Percentiles rank a stretch among this genome's conserved stretches.
Conservation (phyloP, 2,888 invertebrate genomes). For the Acanthosepion esculentum region DNA sequence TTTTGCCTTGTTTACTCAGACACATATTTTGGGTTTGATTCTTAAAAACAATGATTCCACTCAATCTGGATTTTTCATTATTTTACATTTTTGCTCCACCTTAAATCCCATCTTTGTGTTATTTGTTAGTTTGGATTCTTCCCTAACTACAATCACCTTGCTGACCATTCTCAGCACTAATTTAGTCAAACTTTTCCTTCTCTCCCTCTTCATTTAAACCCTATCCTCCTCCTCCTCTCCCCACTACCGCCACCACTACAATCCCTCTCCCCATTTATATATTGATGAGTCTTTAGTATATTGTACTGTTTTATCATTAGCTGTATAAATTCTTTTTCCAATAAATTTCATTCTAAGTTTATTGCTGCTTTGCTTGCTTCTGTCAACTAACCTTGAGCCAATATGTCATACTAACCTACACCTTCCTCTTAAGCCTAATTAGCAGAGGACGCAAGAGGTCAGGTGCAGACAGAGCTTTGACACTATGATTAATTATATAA, state of each 20-base stretch:
- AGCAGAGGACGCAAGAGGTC: background rate
- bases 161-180: background rate
- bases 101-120: background rate
- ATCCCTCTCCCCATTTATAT: background rate
- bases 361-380: slow-evolving; percentile 37
- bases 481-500: background rate
- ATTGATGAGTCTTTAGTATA: slow-evolving; percentile 36
- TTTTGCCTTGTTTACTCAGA: background rate
- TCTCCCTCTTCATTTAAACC: slow-evolving; percentile 17
- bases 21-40: background rate
- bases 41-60: background rate
- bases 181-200: background rate
- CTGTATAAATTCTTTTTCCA: slow-evolving; percentile 46
- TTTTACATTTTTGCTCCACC: background rate
- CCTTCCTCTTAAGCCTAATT: background rate
- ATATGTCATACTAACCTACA: background rate
- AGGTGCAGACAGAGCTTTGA: background rate
- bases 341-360: slow-evolving; percentile 43
- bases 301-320: slow-evolving; percentile 46
- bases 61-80: background rate
- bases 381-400: background rate
- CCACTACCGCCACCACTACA: background rate
- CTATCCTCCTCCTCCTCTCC: background rate
- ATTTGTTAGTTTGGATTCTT: background rate
- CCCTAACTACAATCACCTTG: background rate